A percentile compares a stretch with the other conserved stretches of the same genome.
phyloP scores from a whole-genome alignment of 2,888 invertebrate species.

The Bellardia bayeri region DNA sequence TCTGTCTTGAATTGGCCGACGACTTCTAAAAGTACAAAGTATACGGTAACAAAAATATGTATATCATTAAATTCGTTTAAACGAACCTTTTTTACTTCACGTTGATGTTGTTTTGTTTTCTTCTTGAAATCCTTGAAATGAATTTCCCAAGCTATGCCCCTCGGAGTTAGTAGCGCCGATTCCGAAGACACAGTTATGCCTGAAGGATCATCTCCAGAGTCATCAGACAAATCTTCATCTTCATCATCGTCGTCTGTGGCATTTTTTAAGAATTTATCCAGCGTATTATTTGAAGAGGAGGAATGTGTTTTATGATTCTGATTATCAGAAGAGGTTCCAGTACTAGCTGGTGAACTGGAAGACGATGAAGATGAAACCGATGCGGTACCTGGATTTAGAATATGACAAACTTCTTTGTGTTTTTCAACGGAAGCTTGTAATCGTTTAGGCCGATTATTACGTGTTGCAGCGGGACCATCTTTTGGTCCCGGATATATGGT shows the following conservation, averaged over 20 bases:
- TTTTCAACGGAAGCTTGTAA: slow-evolving; percentile 88
- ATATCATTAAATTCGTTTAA: too few relatives aligned
- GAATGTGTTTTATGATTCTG: slow-evolving; percentile 74
- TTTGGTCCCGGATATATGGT: slow-evolving; percentile 87
- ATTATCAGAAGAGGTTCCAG: slow-evolving; percentile 66
- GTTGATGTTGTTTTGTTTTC: slow-evolving; percentile 68
- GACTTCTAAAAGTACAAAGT: slow-evolving; percentile 31
- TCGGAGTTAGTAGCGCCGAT: slow-evolving; percentile 85
- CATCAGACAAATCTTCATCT: slow-evolving; percentile 89
- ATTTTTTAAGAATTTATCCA: slow-evolving; percentile 82
- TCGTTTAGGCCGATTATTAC: slow-evolving; percentile 76
- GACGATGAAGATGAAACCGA: slow-evolving; percentile 77
- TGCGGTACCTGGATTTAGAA: slow-evolving; percentile 79
- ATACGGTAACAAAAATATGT: too few relatives aligned
- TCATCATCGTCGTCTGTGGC: slow-evolving; percentile 79
- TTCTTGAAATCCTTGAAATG: slow-evolving; percentile 87
- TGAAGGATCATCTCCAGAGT: slow-evolving; percentile 89
- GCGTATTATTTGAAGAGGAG: slow-evolving; percentile 77
- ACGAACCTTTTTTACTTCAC: slow-evolving; percentile 51
- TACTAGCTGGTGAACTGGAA: slow-evolving; percentile 69
- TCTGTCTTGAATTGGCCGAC: slow-evolving; percentile 40
- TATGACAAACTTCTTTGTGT: slow-evolving; percentile 91
- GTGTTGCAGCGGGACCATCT: slow-evolving; percentile 77
- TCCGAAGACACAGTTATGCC: slow-evolving; percentile 84
- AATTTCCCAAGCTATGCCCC: slow-evolving; percentile 94